Conservation (phyloP, 2,888 invertebrate species). For the Brachypalpus laphriformis region DNA sequence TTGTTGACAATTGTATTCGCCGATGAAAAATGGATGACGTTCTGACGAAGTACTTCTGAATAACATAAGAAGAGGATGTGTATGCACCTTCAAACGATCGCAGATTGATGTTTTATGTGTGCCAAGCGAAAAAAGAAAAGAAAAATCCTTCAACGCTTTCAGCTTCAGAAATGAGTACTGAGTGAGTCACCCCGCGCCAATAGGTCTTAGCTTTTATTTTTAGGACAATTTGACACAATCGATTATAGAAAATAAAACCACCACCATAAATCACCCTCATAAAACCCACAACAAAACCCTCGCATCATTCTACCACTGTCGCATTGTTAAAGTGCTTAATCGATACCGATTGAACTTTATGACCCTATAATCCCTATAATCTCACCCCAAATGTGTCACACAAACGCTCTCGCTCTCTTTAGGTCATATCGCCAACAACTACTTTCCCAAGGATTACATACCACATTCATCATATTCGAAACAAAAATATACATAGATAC, state of each 20-base stretch:
- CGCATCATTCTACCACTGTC: not conserved
- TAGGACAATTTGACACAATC: too few species aligned
- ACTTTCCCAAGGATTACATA: constrained; percentile 57
- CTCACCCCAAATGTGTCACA: constrained; percentile 57
- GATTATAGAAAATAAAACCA: not conserved
- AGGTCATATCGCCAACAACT: constrained; percentile 45
- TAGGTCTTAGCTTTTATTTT: too few species aligned
- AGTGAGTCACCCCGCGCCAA: too few species aligned
- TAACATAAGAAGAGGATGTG: not conserved
- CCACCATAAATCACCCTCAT: not conserved
- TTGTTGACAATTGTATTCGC: too few species aligned
- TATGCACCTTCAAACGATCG: too few species aligned
- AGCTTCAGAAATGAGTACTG: too few species aligned
- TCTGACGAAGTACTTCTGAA: not conserved
- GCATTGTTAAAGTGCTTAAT: constrained; percentile 36
- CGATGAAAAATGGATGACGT: not conserved
- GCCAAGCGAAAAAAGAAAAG: too few species aligned
- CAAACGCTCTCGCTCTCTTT: constrained; percentile 17
- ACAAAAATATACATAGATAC: not conserved
- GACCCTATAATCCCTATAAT: constrained; percentile 52
- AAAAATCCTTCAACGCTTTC: too few species aligned
- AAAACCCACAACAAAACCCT: not conserved
- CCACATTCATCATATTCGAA: constrained; percentile 54
- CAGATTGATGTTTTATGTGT: too few species aligned
- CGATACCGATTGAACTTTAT: constrained; percentile 61